phyloP scores from a whole-genome alignment of 2,113 vertebrate species.

The cat (Felis catus) region DNA sequence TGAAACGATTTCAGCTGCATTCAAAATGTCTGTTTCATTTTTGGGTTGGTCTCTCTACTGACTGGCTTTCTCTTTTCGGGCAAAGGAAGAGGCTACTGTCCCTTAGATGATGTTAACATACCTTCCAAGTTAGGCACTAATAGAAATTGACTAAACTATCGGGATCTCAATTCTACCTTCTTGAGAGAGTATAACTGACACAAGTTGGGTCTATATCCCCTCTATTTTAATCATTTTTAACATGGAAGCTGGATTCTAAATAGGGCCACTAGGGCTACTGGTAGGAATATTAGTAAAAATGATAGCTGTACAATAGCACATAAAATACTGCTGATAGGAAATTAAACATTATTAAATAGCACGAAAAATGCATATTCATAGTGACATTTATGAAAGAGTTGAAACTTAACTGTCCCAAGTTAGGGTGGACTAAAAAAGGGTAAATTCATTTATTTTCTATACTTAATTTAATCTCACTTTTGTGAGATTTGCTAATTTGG shows the following conservation, averaged over 20 bases:
- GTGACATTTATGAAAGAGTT: constrained; percentile 6
- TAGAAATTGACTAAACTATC: not conserved
- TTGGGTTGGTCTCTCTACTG: not conserved
- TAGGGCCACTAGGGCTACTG: not conserved
- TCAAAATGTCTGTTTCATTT: not conserved
- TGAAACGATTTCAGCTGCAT: not conserved
- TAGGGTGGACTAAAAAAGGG: not conserved
- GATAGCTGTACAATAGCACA: not conserved
- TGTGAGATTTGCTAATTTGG: not conserved
- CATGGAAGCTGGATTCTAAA: not conserved
- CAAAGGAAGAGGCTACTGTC: not conserved
- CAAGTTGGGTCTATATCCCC: not conserved
- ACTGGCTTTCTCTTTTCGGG: not conserved
- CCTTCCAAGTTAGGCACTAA: not conserved
- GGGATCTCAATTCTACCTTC: not conserved
- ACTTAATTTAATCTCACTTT: not conserved
- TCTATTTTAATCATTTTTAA: not conserved
- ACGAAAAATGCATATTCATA: not conserved
- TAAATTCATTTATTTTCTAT: constrained; percentile 5
- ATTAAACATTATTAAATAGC: not conserved
- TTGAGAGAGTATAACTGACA: not conserved
- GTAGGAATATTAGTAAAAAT: not conserved
- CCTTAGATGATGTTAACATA: not conserved
- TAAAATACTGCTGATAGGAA: not conserved
- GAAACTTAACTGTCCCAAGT: constrained; percentile 2